These are phyloP conservation scores for Poicephalus meyeri DNA, from an alignment of 2,113 vertebrate genomes.

Conservation along the genomic window DNA sequence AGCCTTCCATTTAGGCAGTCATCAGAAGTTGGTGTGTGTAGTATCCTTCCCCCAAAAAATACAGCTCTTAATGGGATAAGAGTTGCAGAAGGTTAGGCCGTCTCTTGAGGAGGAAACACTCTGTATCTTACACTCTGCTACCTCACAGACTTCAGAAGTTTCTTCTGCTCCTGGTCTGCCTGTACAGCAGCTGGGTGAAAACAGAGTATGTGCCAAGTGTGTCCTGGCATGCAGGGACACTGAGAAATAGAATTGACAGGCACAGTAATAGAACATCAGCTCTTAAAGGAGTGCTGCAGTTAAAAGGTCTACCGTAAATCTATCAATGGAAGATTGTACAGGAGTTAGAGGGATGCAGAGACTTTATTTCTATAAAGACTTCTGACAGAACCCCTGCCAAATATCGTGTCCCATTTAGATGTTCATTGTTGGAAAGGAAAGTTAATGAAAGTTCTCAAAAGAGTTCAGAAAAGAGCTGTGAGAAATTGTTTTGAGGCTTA, in stretches of 20 bases:
- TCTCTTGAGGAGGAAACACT: background rate
- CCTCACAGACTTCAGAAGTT: background rate
- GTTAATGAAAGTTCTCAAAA: constrained; percentile 34
- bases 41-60: background rate
- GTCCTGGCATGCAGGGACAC: background rate
- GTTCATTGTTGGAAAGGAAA: constrained; percentile 26
- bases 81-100: background rate
- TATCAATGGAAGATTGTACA: background rate
- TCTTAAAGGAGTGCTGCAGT: background rate
- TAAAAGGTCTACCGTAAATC: background rate
- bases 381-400: background rate
- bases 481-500: constrained; percentile 37
- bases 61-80: background rate
- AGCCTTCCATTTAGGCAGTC: background rate
- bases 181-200: background rate
- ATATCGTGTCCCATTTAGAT: background rate
- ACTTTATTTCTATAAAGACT: background rate
- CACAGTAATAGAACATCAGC: background rate
- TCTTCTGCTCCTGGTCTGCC: background rate
- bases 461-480: constrained; percentile 36
- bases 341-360: background rate
- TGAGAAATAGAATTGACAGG: background rate
- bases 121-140: background rate
- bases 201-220: background rate
- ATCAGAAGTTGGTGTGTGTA: background rate